Evolutionary conservation across 2,888 invertebrate species (phyloP), one percentile per base, ranked within the genome.

Genomic region (Dryocosmus kuriphilus): DNA sequence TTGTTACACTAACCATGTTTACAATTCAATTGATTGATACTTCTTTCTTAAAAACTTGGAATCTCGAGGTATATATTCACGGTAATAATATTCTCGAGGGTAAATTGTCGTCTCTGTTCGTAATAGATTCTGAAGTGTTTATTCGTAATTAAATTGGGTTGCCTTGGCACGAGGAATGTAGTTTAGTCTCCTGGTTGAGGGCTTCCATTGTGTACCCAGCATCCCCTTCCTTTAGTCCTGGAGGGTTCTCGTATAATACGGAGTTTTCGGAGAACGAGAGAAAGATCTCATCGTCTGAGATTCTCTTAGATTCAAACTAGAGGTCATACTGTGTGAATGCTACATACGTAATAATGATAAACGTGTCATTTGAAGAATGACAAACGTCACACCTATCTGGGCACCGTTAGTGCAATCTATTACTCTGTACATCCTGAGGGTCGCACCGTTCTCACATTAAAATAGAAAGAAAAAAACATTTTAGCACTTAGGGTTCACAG

Each of bases 401-500:
- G 79, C 77, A 83, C 85, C 84, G 85, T 85, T 85, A 85, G 74
- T 51, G 78, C 79, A 80, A 82, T 80, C 75, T 78, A 80, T 81
- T 79, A 80, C 79, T 78, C 79, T 79, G 80, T 82, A 82, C 82
- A 82, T 84, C 85, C 81, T 80, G 80, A 79, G 82, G 81, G 81
- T 80, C 83, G 80, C 77, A 60, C 65, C 79, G 77, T 79, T 83
- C 83, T 83, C 83, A 81, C 81, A 83, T 78, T 63, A 74, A 19
- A 71, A 55, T 71, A 1, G 51, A 1, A 55, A 51, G 71, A 71
- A 71, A 71, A 71, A 51, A 27, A 51, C 22, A 46, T 71, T 71
- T 51, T 27, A 71, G 51, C 71, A 71, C 67, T 55, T 71, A 51
- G 71, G 32, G 30, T 32, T 71, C 71, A 71, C 71, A 32, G 51